These are phyloP conservation scores for Plutella xylostella DNA, from an alignment of 2,888 invertebrate species.

Conservation along the genomic window DNA sequence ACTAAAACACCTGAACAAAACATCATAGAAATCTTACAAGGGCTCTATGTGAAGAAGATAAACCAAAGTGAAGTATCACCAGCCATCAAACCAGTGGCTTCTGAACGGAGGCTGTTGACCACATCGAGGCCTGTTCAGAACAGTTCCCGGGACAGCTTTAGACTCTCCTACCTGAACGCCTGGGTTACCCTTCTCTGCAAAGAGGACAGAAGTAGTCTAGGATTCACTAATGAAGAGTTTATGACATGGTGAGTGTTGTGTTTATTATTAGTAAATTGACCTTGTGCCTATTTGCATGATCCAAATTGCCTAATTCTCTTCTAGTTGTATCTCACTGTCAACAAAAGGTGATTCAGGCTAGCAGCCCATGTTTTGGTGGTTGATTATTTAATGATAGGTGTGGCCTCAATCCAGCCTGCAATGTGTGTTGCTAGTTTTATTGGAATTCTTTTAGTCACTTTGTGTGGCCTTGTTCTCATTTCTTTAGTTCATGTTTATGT, in stretches of 20 bases:
- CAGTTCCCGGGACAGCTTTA: constrained; percentile 79
- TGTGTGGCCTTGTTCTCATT: too few relatives aligned
- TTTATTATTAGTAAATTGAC: background rate
- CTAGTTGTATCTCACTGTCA: background rate
- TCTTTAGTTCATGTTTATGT: too few relatives aligned
- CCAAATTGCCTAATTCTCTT: background rate
- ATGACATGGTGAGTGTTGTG: constrained; percentile 54
- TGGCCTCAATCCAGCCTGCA: background rate
- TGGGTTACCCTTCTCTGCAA: constrained; percentile 83
- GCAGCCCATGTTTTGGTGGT: background rate
- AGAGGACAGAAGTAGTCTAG: constrained; percentile 73
- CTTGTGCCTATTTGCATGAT: background rate
- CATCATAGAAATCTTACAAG: constrained; percentile 73
- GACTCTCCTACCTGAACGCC: constrained; percentile 88
- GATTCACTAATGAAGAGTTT: constrained; percentile 83
- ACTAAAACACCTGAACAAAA: constrained; percentile 72
- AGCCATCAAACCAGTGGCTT: constrained; percentile 40
- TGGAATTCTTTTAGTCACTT: too few relatives aligned
- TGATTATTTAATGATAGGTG: background rate
- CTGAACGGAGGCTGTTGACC: constrained; percentile 64
- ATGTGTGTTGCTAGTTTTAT: too few relatives aligned
- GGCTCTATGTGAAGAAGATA: constrained; percentile 62
- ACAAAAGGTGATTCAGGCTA: background rate
- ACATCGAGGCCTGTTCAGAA: constrained; percentile 72
- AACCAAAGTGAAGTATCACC: constrained; percentile 52